These are phyloP conservation scores for Sebastes minor DNA, from an alignment of 2,797 vertebrate species.

Conservation along the genomic window DNA sequence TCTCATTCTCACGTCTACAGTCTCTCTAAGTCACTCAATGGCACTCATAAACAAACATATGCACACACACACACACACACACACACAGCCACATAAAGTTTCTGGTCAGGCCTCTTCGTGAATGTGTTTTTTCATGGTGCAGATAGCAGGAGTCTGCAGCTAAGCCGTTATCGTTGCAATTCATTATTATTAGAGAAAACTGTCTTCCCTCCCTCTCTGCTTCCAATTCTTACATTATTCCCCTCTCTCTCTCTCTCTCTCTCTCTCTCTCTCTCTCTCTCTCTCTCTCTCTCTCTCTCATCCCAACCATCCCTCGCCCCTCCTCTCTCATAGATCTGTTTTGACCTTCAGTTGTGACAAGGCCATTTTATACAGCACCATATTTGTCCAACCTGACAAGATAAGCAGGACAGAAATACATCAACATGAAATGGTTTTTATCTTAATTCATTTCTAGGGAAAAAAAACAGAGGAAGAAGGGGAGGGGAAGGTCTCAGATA, in stretches of 20 bases:
- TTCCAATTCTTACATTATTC: constrained; percentile 29
- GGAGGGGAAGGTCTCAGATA: neutral
- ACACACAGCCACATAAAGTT: constrained; percentile 10
- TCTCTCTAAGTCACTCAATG: neutral
- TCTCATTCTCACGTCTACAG: neutral
- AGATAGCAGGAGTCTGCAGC: constrained; percentile 49
- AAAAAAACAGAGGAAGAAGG: neutral
- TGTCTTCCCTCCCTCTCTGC: constrained; percentile 17
- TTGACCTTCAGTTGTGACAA: constrained; percentile 75
- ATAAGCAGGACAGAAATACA: constrained; percentile 66
- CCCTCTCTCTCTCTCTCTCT: neutral
- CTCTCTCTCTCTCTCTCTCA: neutral
- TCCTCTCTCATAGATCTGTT: constrained; percentile 49
- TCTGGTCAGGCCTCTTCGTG: constrained; percentile 13
- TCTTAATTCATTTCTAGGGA: constrained; percentile 56
- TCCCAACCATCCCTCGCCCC: neutral
- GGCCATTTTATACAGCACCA: constrained; percentile 59
- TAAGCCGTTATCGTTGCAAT: constrained; percentile 60
- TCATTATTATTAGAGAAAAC: constrained; percentile 67
- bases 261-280: neutral
- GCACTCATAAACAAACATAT: neutral
- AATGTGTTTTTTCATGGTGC: constrained; percentile 34
- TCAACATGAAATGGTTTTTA: constrained; percentile 63
- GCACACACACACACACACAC: neutral
- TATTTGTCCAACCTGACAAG: constrained; percentile 73